A percentile compares a stretch with the other conserved stretches of the same genome.
Evolutionary conservation across 2,113 vertebrate genomes (phyloP).

Genomic region (Tetrao urogallus): DNA sequence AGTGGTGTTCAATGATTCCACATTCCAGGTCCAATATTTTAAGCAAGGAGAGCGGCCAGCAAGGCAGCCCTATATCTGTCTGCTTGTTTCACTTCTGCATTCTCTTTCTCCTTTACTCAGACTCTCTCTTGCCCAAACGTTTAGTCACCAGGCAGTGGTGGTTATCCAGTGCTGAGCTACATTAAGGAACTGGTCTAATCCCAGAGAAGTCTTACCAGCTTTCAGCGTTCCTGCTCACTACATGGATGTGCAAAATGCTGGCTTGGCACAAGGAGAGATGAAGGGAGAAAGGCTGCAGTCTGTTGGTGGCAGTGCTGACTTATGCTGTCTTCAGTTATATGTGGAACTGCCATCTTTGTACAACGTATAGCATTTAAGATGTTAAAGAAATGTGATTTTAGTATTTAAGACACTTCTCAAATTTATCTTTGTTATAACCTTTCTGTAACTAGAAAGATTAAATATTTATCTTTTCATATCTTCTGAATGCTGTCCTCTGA

Average conservation of each 20-base stretch:
- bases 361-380: background rate
- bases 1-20: too few relatives aligned
- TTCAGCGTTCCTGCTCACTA: too few relatives aligned
- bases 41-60: background rate
- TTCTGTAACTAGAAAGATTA: background rate
- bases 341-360: background rate
- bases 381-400: background rate
- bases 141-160: too few relatives aligned
- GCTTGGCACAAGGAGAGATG: background rate
- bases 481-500: background rate
- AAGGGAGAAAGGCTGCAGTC: background rate
- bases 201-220: too few relatives aligned
- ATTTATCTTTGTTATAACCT: background rate
- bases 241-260: too few relatives aligned
- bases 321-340: too few relatives aligned
- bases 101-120: background rate
- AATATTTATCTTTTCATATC: background rate
- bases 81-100: background rate
- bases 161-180: too few relatives aligned
- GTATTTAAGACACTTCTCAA: background rate
- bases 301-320: background rate
- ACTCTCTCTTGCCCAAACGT: background rate
- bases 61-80: background rate
- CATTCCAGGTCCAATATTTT: background rate
- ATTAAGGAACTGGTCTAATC: too few relatives aligned